Evolutionary conservation across 2,888 invertebrate genomes (phyloP).

Genomic region (Melanotus villosus): DNA sequence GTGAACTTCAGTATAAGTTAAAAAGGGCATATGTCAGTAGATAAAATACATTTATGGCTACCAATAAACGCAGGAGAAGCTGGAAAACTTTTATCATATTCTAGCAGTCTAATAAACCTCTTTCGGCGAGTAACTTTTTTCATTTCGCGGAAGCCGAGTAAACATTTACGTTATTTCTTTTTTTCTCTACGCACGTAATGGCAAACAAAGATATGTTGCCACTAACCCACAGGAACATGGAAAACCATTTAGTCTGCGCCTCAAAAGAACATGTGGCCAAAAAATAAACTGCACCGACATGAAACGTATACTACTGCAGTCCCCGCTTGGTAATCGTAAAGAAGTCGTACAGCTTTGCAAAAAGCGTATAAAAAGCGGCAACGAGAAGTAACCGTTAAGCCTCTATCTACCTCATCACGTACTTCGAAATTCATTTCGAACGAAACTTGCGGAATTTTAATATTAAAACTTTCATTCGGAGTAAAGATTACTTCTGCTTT

Average conservation of each 20-base stretch:
- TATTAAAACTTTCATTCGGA: slow-evolving; percentile 36
- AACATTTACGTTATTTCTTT: slow-evolving; percentile 53
- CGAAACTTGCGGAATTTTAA: slow-evolving; percentile 32
- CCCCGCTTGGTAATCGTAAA: slow-evolving; percentile 36
- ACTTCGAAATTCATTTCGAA: slow-evolving; percentile 15
- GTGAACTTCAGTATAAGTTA: slow-evolving; percentile 11
- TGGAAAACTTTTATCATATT: slow-evolving; percentile 53
- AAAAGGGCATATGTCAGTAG: slow-evolving; percentile 28
- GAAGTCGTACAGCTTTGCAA: slow-evolving; percentile 15
- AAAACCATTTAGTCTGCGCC: slow-evolving; percentile 56
- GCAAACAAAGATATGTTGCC: slow-evolving; percentile 58
- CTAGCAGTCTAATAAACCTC: slow-evolving; percentile 51
- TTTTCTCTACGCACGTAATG: slow-evolving; percentile 54
- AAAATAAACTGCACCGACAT: slow-evolving; percentile 49
- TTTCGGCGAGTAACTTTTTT: slow-evolving; percentile 51
- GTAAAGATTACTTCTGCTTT: slow-evolving; percentile 39
- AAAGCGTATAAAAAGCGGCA: slow-evolving; percentile 15
- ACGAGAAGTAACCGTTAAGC: slow-evolving; percentile 18
- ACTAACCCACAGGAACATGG: slow-evolving; percentile 57
- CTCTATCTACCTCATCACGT: slow-evolving; percentile 23
- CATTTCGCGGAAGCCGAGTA: slow-evolving; percentile 51
- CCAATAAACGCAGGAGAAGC: slow-evolving; percentile 45
- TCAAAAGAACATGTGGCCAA: slow-evolving; percentile 47
- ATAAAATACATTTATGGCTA: slow-evolving; percentile 40
- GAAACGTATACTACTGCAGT: slow-evolving; percentile 40